Evolutionary conservation across 2,797 vertebrate species (phyloP).

Genomic region (Cottoperca gobio): DNA sequence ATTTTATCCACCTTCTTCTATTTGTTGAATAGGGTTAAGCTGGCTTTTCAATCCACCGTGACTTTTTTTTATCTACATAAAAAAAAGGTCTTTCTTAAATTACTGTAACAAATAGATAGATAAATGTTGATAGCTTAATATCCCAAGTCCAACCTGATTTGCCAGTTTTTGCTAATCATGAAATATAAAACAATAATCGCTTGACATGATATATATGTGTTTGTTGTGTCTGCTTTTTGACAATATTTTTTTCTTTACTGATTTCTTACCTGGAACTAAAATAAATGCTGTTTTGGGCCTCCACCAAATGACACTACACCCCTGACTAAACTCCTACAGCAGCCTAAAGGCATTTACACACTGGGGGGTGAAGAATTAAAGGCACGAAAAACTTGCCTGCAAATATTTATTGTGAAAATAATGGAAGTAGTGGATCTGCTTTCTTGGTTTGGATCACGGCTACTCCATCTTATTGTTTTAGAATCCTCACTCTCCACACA

Average conservation of each 20-base stretch:
- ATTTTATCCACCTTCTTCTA: conserved; percentile 38
- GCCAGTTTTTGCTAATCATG: neutral
- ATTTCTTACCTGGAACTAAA: neutral
- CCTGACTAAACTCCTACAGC: neutral
- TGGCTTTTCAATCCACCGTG: conserved; percentile 29
- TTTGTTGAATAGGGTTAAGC: conserved; percentile 34
- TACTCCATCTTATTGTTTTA: too few relatives aligned
- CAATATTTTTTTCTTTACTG: neutral
- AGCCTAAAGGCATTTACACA: too few relatives aligned
- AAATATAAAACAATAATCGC: neutral
- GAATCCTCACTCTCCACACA: too few relatives aligned
- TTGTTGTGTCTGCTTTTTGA: neutral
- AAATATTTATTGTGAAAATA: too few relatives aligned
- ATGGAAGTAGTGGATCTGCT: too few relatives aligned
- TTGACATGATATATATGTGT: neutral
- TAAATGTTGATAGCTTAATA: neutral
- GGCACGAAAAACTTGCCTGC: too few relatives aligned
- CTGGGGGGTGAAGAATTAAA: too few relatives aligned
- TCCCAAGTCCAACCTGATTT: neutral
- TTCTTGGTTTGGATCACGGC: too few relatives aligned
- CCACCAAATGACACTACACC: neutral
- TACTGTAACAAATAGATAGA: neutral
- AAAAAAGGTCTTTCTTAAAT: conserved; percentile 8
- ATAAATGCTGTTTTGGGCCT: neutral
- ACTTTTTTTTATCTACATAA: conserved; percentile 10